Percentiles rank a stretch among this genome's conserved stretches.
Conservation (phyloP, 1,140 invertebrate species). For the Charaxes varanes region DNA sequence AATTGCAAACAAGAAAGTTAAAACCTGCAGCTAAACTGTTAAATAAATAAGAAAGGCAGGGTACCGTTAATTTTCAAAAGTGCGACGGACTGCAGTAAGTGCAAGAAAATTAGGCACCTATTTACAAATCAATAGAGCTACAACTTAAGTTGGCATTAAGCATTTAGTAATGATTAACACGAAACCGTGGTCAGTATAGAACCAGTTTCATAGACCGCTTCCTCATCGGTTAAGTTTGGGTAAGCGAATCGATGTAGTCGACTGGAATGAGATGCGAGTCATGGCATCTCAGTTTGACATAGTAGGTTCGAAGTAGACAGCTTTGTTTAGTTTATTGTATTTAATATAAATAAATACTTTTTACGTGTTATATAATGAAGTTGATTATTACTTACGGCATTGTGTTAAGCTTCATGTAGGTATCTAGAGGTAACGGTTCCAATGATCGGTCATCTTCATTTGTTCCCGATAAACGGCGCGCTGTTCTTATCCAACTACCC, state of each 20-base stretch:
- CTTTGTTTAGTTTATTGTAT: neutral
- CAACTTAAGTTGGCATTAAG: constrained; percentile 23
- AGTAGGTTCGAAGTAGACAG: too few relatives aligned
- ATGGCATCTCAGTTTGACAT: too few relatives aligned
- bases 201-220: constrained; percentile 46
- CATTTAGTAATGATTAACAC: constrained; percentile 41
- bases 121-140: constrained; percentile 8
- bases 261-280: too few relatives aligned
- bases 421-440: constrained; percentile 48
- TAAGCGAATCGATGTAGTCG: too few relatives aligned
- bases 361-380: too few relatives aligned
- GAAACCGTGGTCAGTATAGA: constrained; percentile 34
- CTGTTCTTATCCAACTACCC: constrained; percentile 75
- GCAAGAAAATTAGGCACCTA: neutral
- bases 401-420: constrained; percentile 66
- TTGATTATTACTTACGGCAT: constrained; percentile 71
- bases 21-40: neutral
- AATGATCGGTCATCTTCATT: constrained; percentile 45
- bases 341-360: neutral
- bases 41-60: neutral
- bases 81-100: neutral
- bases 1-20: neutral
- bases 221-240: constrained; percentile 27
- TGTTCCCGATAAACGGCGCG: constrained; percentile 64
- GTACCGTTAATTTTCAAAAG: neutral